A percentile compares a stretch with the other conserved stretches of the same genome.
phyloP scores from a whole-genome alignment of 1,140 invertebrate genomes.

The Anoplolepis gracilipes region DNA sequence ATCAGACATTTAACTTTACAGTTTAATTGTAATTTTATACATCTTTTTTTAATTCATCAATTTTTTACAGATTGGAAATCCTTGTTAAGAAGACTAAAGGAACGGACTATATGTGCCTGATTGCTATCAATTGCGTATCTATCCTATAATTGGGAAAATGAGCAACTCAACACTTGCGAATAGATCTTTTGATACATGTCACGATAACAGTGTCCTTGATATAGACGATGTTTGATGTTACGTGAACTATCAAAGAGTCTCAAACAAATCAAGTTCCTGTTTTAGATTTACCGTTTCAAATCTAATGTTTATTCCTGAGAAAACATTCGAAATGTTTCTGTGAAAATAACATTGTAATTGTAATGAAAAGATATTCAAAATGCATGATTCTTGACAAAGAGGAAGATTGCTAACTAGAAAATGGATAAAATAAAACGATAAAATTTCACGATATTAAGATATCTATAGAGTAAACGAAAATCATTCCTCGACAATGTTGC shows the following conservation, averaged over 20 bases:
- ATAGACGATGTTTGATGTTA: slow-evolving; percentile 7
- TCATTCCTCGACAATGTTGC: background rate
- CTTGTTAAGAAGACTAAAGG: background rate
- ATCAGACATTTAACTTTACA: background rate
- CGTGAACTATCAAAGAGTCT: background rate
- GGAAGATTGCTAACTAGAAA: background rate
- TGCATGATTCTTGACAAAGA: background rate
- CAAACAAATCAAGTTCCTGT: slow-evolving; percentile 3
- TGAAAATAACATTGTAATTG: background rate
- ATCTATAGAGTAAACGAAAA: background rate
- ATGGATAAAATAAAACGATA: too few species aligned
- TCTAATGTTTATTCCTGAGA: slow-evolving; percentile 12
- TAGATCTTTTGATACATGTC: background rate
- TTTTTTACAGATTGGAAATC: slow-evolving; percentile 25
- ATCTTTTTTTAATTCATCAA: background rate
- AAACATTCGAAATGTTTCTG: background rate
- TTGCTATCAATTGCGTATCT: background rate
- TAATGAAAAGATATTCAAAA: background rate
- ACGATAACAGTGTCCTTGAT: background rate
- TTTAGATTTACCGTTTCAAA: background rate
- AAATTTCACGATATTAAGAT: background rate
- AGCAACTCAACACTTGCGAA: background rate
- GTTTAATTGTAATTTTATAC: too few species aligned
- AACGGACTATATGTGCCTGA: background rate
- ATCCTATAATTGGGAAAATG: slow-evolving; percentile 28